Conservation (phyloP, 2,113 vertebrate genomes). For the Astur gentilis region DNA sequence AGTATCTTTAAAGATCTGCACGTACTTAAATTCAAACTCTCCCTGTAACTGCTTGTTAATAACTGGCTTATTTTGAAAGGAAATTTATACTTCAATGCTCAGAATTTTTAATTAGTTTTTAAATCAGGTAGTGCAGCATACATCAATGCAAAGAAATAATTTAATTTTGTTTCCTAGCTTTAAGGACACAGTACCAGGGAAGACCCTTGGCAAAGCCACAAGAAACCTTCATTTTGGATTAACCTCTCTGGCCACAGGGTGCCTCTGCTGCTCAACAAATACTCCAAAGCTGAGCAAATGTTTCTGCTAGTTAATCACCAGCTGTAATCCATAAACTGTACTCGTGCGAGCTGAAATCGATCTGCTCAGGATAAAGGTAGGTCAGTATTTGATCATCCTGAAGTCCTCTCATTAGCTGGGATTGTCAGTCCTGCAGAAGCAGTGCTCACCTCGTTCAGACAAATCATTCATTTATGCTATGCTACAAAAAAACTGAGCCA, state of each 20-base stretch:
- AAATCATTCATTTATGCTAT: not conserved
- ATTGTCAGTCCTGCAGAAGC: not conserved
- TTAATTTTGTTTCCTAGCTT: not conserved
- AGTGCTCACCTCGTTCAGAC: not conserved
- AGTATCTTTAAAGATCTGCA: not conserved
- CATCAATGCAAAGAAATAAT: not conserved
- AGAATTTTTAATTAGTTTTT: not conserved
- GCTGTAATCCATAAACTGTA: slow-evolving; percentile 16
- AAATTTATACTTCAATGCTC: not conserved
- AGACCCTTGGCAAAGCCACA: not conserved
- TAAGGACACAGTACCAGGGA: not conserved
- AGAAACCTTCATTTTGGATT: slow-evolving; percentile 26
- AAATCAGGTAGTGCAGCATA: not conserved
- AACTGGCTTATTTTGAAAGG: not conserved
- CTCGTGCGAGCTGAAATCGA: not conserved
- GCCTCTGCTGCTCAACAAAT: slow-evolving; percentile 60
- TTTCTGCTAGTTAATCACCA: slow-evolving; percentile 31
- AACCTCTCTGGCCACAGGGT: slow-evolving; percentile 60
- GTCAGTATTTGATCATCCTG: slow-evolving; percentile 1
- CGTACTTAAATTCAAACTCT: not conserved
- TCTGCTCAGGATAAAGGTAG: not conserved
- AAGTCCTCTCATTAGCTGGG: slow-evolving; percentile 12
- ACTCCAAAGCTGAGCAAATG: not conserved
- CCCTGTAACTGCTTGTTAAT: not conserved
- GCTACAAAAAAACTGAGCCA: not conserved